These are phyloP conservation scores for Takifugu rubripes DNA, from an alignment of 2,797 vertebrate species.

Conservation along the genomic window DNA sequence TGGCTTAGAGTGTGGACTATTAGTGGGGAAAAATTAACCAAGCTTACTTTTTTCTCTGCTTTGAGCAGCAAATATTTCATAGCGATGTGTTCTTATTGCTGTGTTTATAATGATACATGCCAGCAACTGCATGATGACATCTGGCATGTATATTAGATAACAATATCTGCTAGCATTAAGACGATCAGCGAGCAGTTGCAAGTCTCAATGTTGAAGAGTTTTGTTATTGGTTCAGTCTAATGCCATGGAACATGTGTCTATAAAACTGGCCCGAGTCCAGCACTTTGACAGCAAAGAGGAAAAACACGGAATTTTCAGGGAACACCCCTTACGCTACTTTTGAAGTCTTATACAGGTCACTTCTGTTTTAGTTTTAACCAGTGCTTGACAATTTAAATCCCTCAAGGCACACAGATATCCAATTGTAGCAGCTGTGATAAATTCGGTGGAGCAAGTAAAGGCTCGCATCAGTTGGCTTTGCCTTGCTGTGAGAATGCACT, in stretches of 20 bases:
- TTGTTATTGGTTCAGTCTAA: slow-evolving; percentile 4
- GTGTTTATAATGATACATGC: slow-evolving; percentile 6
- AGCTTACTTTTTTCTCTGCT: slow-evolving; percentile 4
- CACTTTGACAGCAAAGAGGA: slow-evolving; percentile 9
- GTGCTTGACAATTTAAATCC: slow-evolving; percentile 24
- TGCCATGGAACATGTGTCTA: slow-evolving; percentile 2
- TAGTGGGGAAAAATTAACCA: slow-evolving; percentile 4
- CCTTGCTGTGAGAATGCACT: slow-evolving; percentile 23
- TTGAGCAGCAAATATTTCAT: slow-evolving; percentile 4
- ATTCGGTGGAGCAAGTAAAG: slow-evolving; percentile 41
- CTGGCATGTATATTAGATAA: neutral
- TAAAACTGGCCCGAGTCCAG: slow-evolving; percentile 6
- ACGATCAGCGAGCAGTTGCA: slow-evolving; percentile 18
- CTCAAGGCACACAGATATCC: slow-evolving; percentile 13
- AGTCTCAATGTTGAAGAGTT: slow-evolving; percentile 1
- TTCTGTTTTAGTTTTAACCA: slow-evolving; percentile 16
- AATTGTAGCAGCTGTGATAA: slow-evolving; percentile 28
- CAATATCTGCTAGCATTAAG: slow-evolving; percentile 4
- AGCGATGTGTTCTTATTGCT: neutral
- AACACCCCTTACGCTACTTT: slow-evolving; percentile 8
- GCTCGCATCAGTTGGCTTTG: slow-evolving; percentile 37
- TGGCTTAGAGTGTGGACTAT: slow-evolving; percentile 5
- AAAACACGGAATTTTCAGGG: neutral
- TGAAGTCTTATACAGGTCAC: slow-evolving; percentile 5
- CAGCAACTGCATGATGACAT: slow-evolving; percentile 6